These are phyloP conservation scores for Crypturellus undulatus DNA, from an alignment of 2,113 vertebrate species.

Conservation along the genomic window DNA sequence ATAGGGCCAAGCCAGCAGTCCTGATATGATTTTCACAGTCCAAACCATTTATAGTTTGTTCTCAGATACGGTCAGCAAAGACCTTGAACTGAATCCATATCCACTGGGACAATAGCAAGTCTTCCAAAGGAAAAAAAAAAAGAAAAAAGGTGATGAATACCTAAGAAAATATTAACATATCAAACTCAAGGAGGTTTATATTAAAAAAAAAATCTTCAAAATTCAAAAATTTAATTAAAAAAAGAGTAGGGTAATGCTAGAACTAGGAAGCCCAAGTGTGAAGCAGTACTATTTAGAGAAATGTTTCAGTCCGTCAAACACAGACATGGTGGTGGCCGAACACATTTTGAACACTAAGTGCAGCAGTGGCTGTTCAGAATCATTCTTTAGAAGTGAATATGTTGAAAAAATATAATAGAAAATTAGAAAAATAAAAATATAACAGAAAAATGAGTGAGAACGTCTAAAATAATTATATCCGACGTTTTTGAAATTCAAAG, in stretches of 20 bases:
- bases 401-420: not conserved
- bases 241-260: not conserved
- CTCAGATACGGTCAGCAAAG: conserved; percentile 1
- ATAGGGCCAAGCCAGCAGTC: conserved; percentile 21
- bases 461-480: not conserved
- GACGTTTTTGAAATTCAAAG: not conserved
- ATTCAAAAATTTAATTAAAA: not conserved
- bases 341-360: not conserved
- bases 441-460: not conserved
- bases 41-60: conserved; percentile 62
- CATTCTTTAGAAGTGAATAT: not conserved
- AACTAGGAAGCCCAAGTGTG: not conserved
- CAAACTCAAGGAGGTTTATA: not conserved
- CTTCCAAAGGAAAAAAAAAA: not conserved
- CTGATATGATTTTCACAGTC: conserved; percentile 17
- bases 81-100: not conserved
- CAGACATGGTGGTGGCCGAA: not conserved
- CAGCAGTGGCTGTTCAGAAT: not conserved
- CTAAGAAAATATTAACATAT: not conserved
- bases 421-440: not conserved
- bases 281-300: not conserved
- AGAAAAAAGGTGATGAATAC: not conserved
- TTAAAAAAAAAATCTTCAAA: not conserved
- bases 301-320: fast-evolving
- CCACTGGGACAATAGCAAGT: not conserved